Evolutionary conservation across 2,888 invertebrate species (phyloP).

Genomic region (Trichogramma evanescens): DNA sequence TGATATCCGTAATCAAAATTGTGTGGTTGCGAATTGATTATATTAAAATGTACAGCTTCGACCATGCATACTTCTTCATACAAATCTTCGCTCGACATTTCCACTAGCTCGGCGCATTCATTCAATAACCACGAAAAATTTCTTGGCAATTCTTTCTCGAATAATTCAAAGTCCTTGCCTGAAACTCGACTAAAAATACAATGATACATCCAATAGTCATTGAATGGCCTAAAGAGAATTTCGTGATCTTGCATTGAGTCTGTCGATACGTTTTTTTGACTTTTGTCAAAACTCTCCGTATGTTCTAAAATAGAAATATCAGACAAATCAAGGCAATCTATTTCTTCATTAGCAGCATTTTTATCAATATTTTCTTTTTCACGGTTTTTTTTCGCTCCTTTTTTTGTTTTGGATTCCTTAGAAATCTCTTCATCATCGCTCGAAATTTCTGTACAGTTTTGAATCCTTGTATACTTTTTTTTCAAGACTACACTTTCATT

Average conservation of each 20-base stretch:
- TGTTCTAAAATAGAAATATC: conserved; percentile 17
- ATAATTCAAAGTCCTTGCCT: conserved; percentile 32
- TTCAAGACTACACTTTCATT: conserved; percentile 3
- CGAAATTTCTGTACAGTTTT: neutral
- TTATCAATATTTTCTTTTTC: neutral
- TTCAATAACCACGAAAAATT: conserved; percentile 45
- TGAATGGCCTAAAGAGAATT: conserved; percentile 33
- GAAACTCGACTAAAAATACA: conserved; percentile 34
- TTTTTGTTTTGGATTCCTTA: too few relatives aligned
- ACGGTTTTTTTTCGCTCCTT: neutral
- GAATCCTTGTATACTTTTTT: neutral
- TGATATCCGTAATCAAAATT: conserved; percentile 10
- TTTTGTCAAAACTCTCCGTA: neutral
- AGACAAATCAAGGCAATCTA: conserved; percentile 6
- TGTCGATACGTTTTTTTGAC: neutral
- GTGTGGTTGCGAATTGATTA: conserved; percentile 14
- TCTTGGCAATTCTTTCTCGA: conserved; percentile 38
- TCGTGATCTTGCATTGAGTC: conserved; percentile 8
- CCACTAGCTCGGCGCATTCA: conserved; percentile 39
- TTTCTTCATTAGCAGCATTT: conserved; percentile 1
- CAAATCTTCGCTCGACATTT: conserved; percentile 39
- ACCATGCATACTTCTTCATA: conserved; percentile 42
- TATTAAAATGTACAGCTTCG: conserved; percentile 35
- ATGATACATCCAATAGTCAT: conserved; percentile 44
- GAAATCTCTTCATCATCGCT: neutral